phyloP scores from a whole-genome alignment of 2,113 vertebrate species.

The Tylochromis polylepis region DNA sequence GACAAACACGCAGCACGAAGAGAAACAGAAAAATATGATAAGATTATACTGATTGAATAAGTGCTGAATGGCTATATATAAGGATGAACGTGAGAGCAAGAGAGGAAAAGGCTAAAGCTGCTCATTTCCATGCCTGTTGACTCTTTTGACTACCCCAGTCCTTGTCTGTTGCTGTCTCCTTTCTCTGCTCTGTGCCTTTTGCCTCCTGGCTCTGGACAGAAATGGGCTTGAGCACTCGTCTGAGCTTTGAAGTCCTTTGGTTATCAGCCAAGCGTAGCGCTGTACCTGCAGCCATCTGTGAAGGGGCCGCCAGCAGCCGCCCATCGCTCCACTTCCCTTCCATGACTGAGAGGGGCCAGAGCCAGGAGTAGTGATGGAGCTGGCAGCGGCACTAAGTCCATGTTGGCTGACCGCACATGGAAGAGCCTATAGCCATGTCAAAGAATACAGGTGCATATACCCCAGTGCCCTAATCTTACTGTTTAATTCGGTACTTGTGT shows the following conservation, averaged over 20 bases:
- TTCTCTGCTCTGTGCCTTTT: conserved; percentile 29
- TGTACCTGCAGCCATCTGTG: conserved; percentile 74
- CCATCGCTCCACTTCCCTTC: conserved; percentile 55
- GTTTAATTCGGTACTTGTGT: background rate
- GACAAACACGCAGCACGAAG: background rate
- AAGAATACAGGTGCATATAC: background rate
- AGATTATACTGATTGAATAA: background rate
- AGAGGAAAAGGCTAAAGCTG: conserved; percentile 11
- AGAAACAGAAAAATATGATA: background rate
- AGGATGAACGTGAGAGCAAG: background rate
- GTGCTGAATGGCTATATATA: background rate
- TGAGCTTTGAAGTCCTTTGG: conserved; percentile 71
- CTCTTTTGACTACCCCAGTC: conserved; percentile 33
- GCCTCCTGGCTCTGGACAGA: conserved; percentile 53
- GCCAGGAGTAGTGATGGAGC: conserved; percentile 34
- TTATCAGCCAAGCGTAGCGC: conserved; percentile 62
- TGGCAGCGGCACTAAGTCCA: background rate
- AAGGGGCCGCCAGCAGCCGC: conserved; percentile 55
- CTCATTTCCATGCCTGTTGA: conserved; percentile 61
- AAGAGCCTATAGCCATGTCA: background rate
- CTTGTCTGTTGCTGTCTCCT: conserved; percentile 25
- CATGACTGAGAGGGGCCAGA: conserved; percentile 30
- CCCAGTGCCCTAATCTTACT: background rate
- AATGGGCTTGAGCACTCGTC: conserved; percentile 43
- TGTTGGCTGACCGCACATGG: background rate